These are phyloP conservation scores for Sylvicola fuscatus DNA, from an alignment of 2,888 invertebrate species.

Conservation along the genomic window DNA sequence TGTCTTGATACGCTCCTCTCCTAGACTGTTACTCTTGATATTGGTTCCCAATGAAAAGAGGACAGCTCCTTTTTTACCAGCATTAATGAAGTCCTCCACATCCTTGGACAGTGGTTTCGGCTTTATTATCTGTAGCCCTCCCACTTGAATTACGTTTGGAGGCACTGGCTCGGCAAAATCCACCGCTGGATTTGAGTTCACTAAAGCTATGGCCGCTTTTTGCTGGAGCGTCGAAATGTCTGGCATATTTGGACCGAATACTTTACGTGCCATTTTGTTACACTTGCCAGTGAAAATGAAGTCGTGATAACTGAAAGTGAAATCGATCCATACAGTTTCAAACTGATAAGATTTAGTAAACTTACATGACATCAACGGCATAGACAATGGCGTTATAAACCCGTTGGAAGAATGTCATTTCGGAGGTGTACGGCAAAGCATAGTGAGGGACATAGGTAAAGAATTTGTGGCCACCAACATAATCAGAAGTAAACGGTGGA, in stretches of 20 bases:
- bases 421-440: constrained; percentile 5
- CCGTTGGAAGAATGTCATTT: constrained; percentile 14
- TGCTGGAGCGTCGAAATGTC: no score
- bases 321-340: no score
- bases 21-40: constrained; percentile 10
- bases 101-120: constrained; percentile 12
- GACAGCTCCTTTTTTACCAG: constrained; percentile 16
- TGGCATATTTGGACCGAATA: no score
- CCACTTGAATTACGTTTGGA: constrained; percentile 20
- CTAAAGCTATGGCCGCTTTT: constrained; percentile 11
- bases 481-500: constrained; percentile 10
- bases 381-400: constrained; percentile 11
- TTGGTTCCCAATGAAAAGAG: constrained; percentile 19
- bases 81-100: constrained; percentile 13
- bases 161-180: constrained; percentile 18
- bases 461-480: constrained; percentile 13
- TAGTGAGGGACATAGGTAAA: constrained; percentile 13
- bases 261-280: no score
- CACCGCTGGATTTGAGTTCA: constrained; percentile 17
- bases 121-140: constrained; percentile 18
- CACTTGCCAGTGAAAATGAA: no score
- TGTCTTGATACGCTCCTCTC: constrained; percentile 8
- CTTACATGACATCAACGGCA: constrained; percentile 10
- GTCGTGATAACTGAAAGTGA: no score
- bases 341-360: no score